phyloP scores from a whole-genome alignment of 2,113 vertebrate species.

The Rallus limicola region DNA sequence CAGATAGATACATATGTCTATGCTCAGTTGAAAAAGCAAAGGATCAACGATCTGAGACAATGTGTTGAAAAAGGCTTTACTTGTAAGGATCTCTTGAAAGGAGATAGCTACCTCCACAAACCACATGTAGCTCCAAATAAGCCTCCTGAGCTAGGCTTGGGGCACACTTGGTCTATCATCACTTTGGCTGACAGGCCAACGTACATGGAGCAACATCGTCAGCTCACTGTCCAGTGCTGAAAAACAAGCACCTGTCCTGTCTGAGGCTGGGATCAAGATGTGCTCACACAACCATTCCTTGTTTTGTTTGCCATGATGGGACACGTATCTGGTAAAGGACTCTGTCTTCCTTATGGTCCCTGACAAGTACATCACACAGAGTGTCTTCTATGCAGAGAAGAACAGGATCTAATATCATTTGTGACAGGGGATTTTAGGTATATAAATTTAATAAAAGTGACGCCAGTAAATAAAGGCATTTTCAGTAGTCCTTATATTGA shows the following conservation, averaged over 20 bases:
- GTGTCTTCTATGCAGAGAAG: background rate
- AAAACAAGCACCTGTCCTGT: fast-evolving
- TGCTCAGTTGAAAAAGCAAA: background rate
- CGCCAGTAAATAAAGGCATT: background rate
- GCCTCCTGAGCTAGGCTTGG: fast-evolving
- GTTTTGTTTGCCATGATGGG: background rate
- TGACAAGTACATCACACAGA: background rate
- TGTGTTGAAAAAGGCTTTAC: background rate
- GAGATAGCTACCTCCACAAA: background rate
- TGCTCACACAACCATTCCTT: background rate
- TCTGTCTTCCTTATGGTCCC: background rate
- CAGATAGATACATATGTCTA: background rate
- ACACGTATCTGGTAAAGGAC: background rate
- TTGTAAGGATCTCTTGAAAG: background rate
- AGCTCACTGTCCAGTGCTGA: too few species aligned
- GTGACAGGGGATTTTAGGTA: background rate
- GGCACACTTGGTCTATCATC: fast-evolving
- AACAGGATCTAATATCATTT: background rate
- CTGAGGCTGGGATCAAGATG: background rate
- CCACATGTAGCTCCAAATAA: fast-evolving
- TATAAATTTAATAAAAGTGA: background rate
- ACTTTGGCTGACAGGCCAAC: background rate
- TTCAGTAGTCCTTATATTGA: background rate
- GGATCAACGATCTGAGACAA: background rate
- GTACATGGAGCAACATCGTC: background rate